A percentile compares a stretch with the other conserved stretches of the same genome.
These are phyloP conservation scores for Leptinotarsa texana DNA, from an alignment of 1,140 invertebrate species.

Conservation along the genomic window DNA sequence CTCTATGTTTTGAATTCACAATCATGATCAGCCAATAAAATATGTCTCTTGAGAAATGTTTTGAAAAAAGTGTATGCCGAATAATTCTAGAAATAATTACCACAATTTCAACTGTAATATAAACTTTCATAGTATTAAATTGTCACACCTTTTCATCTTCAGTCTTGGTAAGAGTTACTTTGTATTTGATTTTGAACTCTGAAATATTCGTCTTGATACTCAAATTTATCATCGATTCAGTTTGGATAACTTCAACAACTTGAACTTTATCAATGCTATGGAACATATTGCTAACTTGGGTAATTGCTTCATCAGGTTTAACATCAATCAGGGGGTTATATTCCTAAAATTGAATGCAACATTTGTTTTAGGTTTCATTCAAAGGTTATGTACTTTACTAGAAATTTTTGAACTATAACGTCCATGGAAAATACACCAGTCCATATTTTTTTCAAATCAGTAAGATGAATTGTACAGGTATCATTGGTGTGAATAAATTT, in stretches of 20 bases:
- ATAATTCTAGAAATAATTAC: too few relatives aligned
- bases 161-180: not conserved
- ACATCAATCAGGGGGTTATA: constrained; percentile 11
- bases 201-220: not conserved
- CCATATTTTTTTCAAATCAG: constrained; percentile 18
- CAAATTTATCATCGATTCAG: not conserved
- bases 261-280: constrained; percentile 8
- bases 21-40: too few relatives aligned
- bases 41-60: too few relatives aligned
- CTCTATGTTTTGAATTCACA: too few relatives aligned
- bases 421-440: not conserved
- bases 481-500: constrained; percentile 9
- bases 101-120: not conserved
- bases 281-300: constrained; percentile 6
- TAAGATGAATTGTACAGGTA: constrained; percentile 7
- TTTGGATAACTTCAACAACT: constrained; percentile 4
- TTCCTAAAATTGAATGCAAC: not conserved
- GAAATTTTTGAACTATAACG: constrained; percentile 3
- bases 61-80: too few relatives aligned
- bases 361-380: not conserved
- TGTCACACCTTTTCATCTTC: constrained; percentile 4
- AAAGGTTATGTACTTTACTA: not conserved
- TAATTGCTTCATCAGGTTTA: not conserved
- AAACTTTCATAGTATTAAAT: constrained; percentile 2
- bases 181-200: constrained; percentile 18